These are phyloP conservation scores for Pomacea maculata DNA, from an alignment of 1,140 invertebrate genomes.

Conservation along the genomic window DNA sequence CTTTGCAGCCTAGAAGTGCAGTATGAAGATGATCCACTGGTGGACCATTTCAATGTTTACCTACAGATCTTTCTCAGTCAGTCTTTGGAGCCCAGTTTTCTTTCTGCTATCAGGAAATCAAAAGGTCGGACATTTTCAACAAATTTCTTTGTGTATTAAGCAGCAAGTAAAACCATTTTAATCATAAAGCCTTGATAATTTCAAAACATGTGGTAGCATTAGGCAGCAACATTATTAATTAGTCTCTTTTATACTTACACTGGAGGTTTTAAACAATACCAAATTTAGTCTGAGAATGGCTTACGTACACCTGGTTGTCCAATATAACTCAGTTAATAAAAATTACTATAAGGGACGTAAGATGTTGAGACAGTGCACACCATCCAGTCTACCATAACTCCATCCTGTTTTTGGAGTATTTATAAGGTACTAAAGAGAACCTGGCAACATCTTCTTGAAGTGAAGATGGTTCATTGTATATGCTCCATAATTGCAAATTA, in stretches of 20 bases:
- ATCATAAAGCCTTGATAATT: neutral
- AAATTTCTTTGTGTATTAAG: neutral
- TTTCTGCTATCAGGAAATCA: conserved; percentile 46
- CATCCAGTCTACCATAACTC: too few species aligned
- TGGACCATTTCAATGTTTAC: conserved; percentile 63
- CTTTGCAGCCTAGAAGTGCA: conserved; percentile 50
- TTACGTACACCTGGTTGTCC: too few species aligned
- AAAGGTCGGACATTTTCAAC: conserved; percentile 37
- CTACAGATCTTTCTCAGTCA: conserved; percentile 62
- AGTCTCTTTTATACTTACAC: neutral
- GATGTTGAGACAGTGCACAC: too few species aligned
- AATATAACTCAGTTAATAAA: too few species aligned
- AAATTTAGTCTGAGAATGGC: too few species aligned
- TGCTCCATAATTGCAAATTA: too few species aligned
- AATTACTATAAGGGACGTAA: too few species aligned
- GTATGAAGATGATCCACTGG: conserved; percentile 60
- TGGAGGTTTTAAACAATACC: neutral
- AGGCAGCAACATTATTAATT: too few species aligned
- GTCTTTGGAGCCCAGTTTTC: conserved; percentile 55
- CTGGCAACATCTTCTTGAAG: too few species aligned
- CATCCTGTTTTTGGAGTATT: too few species aligned
- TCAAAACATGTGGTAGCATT: neutral
- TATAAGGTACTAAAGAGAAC: too few species aligned
- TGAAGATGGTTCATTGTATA: too few species aligned
- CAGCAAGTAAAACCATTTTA: neutral